Evolutionary conservation across 2,113 vertebrate species (phyloP).

Genomic region (Microtus pennsylvanicus): DNA sequence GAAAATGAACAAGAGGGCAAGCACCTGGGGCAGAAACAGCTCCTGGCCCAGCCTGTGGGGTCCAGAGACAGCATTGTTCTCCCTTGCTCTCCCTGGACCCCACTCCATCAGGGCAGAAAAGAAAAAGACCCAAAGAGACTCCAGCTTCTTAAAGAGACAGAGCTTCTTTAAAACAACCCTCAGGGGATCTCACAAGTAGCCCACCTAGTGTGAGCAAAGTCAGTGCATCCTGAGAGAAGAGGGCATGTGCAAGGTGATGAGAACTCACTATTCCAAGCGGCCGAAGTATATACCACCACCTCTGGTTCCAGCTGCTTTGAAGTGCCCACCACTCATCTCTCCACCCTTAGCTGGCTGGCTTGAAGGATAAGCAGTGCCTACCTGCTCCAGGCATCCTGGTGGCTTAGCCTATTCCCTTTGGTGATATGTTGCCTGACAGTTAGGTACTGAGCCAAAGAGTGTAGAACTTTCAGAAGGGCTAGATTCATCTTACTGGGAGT

Average conservation of each 20-base stretch:
- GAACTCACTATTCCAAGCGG: not conserved
- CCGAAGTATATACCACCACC: not conserved
- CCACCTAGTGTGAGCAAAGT: not conserved
- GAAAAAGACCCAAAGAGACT: not conserved
- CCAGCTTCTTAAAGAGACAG: not conserved
- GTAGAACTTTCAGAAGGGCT: not conserved
- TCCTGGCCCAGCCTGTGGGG: not conserved
- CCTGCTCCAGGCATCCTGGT: not conserved
- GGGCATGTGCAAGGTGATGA: not conserved
- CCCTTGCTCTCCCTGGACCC: not conserved
- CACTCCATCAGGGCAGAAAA: not conserved
- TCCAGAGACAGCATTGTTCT: not conserved
- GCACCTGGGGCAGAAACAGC: not conserved
- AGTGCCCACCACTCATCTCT: not conserved
- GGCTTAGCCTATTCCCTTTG: constrained; percentile 58
- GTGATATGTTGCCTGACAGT: constrained; percentile 87
- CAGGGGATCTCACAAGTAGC: not conserved
- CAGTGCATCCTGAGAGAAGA: not conserved
- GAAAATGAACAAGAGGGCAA: not conserved
- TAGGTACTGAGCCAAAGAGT: constrained; percentile 54
- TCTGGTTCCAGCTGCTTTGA: not conserved
- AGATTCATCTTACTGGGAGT: not conserved
- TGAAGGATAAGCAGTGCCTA: not conserved
- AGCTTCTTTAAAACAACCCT: constrained; percentile 33
- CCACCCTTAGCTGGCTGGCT: not conserved